Conservation (phyloP, 2,888 invertebrate species). For the Mellilla xanthometata region DNA sequence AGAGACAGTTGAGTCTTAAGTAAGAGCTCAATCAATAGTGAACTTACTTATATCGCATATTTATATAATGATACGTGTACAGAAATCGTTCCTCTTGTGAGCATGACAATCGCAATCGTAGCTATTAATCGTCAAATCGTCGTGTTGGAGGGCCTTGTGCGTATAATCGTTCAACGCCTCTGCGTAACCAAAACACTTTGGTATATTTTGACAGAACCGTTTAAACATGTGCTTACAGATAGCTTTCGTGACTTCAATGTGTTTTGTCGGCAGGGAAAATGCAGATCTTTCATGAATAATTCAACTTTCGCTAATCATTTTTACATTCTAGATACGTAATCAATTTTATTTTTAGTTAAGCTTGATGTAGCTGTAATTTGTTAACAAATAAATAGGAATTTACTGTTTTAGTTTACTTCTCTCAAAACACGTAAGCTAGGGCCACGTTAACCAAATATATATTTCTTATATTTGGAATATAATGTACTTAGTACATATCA, state of each 20-base stretch:
- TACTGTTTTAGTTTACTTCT: too few relatives aligned
- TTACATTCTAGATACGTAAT: too few relatives aligned
- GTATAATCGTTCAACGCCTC: not conserved
- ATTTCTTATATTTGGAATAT: too few relatives aligned
- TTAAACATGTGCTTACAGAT: slow-evolving; percentile 10
- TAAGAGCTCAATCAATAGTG: not conserved
- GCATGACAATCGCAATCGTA: not conserved
- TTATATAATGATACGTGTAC: not conserved
- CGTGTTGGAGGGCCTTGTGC: not conserved
- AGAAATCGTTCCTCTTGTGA: slow-evolving; percentile 9
- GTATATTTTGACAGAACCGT: slow-evolving; percentile 5
- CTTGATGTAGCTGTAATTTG: too few relatives aligned
- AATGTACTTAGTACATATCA: too few relatives aligned
- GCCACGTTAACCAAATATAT: too few relatives aligned
- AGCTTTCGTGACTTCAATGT: not conserved
- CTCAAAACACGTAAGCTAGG: too few relatives aligned
- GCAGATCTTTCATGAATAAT: too few relatives aligned
- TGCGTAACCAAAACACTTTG: slow-evolving; percentile 4
- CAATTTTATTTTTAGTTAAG: too few relatives aligned
- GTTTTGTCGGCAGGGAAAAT: not conserved
- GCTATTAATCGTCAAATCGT: slow-evolving; percentile 5
- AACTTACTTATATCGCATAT: not conserved
- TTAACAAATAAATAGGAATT: too few relatives aligned
- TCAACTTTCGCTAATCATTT: too few relatives aligned
- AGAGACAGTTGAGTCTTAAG: too few relatives aligned